Percentiles rank a stretch among this genome's conserved stretches.
Conservation (phyloP, 2,113 vertebrate species). For the Pongo abelii region DNA sequence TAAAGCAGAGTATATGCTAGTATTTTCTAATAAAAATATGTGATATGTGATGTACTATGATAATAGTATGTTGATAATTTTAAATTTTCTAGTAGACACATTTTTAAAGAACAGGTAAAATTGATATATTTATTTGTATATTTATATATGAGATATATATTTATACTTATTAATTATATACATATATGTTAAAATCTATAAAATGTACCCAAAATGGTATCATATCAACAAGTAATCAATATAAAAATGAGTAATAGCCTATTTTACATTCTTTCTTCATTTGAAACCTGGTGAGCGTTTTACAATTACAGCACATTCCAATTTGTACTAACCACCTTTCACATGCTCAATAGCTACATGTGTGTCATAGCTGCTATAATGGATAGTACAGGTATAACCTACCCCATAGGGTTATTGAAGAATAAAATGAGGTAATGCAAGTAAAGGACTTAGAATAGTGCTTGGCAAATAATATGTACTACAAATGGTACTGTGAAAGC, state of each 20-base stretch:
- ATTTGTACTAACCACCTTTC: not conserved
- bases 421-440: not conserved
- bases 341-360: not conserved
- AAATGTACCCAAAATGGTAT: not conserved
- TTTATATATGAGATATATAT: not conserved
- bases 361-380: not conserved
- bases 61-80: not conserved
- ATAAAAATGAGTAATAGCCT: not conserved
- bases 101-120: not conserved
- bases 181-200: not conserved
- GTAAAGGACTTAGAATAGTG: not conserved
- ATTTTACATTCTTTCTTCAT: not conserved
- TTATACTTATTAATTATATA: not conserved
- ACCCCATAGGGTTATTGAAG: not conserved
- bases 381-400: not conserved
- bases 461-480: constrained; percentile 2
- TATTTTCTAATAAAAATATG: not conserved
- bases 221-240: not conserved
- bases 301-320: not conserved
- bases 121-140: not conserved
- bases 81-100: not conserved
- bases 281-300: not conserved
- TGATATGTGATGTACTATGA: too few species aligned
- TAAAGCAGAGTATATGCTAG: not conserved
- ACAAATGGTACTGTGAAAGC: not conserved